These are phyloP conservation scores for Urocynchramus pylzowi DNA, from an alignment of 2,113 vertebrate species.

Conservation along the genomic window DNA sequence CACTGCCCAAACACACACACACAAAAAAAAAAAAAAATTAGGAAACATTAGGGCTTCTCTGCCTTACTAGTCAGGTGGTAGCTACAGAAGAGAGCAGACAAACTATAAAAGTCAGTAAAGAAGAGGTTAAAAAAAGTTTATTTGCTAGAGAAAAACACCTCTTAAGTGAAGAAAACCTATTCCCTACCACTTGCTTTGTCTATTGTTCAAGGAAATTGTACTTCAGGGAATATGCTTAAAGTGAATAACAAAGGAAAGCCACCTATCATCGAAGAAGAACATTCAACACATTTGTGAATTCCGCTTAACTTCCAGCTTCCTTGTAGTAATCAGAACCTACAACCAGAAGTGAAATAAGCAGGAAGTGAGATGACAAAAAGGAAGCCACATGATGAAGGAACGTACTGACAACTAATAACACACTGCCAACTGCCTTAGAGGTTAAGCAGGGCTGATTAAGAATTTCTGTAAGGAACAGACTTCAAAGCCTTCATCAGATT, in stretches of 20 bases:
- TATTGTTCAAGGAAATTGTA: slow-evolving; percentile 36
- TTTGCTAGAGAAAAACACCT: not conserved
- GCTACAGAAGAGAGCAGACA: not conserved
- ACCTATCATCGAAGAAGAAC: not conserved
- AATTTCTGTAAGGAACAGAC: not conserved
- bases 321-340: not conserved
- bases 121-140: not conserved
- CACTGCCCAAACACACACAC: not conserved
- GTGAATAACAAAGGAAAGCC: not conserved
- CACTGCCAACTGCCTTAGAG: not conserved
- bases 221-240: slow-evolving; percentile 6
- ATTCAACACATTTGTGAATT: not conserved
- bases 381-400: slow-evolving; percentile 42
- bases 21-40: not conserved
- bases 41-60: not conserved
- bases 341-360: slow-evolving; percentile 37
- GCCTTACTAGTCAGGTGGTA: not conserved
- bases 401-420: not conserved
- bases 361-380: slow-evolving; percentile 39
- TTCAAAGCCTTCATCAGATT: not conserved
- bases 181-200: not conserved
- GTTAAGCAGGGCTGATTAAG: not conserved
- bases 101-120: not conserved
- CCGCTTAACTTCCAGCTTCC: not conserved
- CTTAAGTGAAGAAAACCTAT: not conserved